Conservation (phyloP, 2,113 vertebrate genomes). For the Xerus inauris region DNA sequence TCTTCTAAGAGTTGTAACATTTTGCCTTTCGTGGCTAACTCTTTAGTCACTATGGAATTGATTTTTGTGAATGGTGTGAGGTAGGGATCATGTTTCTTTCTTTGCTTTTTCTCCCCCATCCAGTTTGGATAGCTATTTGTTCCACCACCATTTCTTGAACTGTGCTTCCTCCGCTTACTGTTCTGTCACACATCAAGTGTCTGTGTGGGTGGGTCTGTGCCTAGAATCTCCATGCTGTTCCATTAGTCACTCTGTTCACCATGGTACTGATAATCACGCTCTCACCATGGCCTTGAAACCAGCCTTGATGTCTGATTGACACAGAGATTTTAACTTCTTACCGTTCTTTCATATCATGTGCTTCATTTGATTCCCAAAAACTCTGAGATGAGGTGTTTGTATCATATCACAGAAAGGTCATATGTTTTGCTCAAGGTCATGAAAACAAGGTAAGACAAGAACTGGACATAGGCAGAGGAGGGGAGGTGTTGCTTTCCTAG, state of each 20-base stretch:
- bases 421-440: neutral
- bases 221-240: neutral
- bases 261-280: neutral
- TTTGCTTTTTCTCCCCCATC: neutral
- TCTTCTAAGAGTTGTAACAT: neutral
- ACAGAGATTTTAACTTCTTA: neutral
- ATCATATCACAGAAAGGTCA: neutral
- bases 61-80: constrained; percentile 2
- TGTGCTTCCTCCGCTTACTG: neutral
- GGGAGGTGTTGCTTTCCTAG: rapidly evolving
- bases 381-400: neutral
- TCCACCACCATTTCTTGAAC: neutral
- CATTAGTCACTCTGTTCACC: neutral
- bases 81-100: neutral
- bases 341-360: neutral
- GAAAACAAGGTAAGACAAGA: neutral
- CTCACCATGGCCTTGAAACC: neutral
- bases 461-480: neutral
- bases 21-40: neutral
- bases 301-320: neutral
- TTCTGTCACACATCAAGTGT: neutral
- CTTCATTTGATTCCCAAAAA: neutral
- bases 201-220: neutral
- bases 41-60: neutral
- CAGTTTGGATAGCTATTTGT: neutral